Percentiles rank a stretch among this genome's conserved stretches.
phyloP scores from a whole-genome alignment of 2,113 vertebrate genomes.

The Pitta sordida region DNA sequence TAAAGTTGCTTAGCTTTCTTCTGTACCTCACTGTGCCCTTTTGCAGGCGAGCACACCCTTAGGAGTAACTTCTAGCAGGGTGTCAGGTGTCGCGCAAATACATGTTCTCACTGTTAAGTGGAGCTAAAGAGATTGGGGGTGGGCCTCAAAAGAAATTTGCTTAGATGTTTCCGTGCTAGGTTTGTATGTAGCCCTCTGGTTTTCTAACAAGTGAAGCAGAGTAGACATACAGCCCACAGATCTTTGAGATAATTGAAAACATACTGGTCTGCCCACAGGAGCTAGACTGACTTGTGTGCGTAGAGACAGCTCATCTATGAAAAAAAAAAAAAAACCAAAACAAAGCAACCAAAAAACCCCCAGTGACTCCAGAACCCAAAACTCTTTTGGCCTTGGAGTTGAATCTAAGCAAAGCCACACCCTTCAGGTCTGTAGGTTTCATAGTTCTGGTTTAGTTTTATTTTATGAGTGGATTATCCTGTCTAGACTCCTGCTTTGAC shows the following conservation, averaged over 20 bases:
- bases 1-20: neutral
- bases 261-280: neutral
- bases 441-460: conserved; percentile 20
- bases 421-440: conserved; percentile 4
- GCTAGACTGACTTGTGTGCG: neutral
- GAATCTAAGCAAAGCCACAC: neutral
- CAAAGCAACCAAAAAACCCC: neutral
- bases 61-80: neutral
- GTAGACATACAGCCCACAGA: neutral
- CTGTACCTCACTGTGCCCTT: neutral
- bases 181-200: neutral
- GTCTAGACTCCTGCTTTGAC: conserved; percentile 51
- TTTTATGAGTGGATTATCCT: conserved; percentile 56
- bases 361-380: neutral
- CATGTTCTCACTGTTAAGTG: neutral
- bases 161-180: neutral
- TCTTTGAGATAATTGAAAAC: conserved; percentile 15
- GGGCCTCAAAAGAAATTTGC: neutral
- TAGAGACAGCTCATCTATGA: neutral
- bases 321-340: neutral
- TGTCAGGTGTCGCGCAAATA: neutral
- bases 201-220: neutral
- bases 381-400: neutral
- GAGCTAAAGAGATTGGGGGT: neutral
- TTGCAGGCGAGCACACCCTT: neutral